Conservation (phyloP, 1,140 invertebrate species). For the Heliothis subflexa region DNA sequence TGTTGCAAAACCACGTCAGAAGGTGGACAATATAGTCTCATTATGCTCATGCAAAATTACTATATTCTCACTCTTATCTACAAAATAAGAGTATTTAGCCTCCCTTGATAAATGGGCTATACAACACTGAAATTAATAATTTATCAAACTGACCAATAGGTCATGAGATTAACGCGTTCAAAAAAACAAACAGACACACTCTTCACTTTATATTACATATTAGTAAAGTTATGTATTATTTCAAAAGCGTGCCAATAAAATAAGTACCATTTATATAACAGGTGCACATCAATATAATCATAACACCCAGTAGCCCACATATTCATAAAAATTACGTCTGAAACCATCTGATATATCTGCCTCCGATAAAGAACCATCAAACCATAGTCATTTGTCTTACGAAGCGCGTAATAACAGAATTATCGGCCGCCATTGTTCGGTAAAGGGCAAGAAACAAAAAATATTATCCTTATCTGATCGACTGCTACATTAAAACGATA, state of each 20-base stretch:
- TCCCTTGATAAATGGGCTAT: no score
- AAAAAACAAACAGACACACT: no score
- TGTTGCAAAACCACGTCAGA: no score
- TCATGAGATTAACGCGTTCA: no score
- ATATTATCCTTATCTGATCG: slow-evolving; percentile 46
- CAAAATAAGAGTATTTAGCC: no score
- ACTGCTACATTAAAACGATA: slow-evolving; percentile 53
- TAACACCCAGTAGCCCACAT: background rate
- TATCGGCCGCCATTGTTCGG: slow-evolving; percentile 31
- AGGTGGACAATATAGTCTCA: no score
- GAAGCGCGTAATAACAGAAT: slow-evolving; percentile 29
- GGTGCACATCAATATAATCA: background rate
- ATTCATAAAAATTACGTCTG: slow-evolving; percentile 21
- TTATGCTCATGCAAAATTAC: no score
- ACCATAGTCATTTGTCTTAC: slow-evolving; percentile 27
- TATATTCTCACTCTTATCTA: no score
- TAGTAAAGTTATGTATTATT: no score
- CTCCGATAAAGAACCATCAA: slow-evolving; percentile 1
- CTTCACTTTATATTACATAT: no score
- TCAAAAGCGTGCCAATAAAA: background rate
- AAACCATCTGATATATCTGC: background rate
- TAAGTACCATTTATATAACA: background rate
- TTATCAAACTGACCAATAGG: no score
- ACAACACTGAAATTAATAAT: no score
- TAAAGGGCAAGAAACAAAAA: slow-evolving; percentile 46